A percentile compares a stretch with the other conserved stretches of the same genome.
phyloP scores from a whole-genome alignment of 2,113 vertebrate genomes.

The Ia io region DNA sequence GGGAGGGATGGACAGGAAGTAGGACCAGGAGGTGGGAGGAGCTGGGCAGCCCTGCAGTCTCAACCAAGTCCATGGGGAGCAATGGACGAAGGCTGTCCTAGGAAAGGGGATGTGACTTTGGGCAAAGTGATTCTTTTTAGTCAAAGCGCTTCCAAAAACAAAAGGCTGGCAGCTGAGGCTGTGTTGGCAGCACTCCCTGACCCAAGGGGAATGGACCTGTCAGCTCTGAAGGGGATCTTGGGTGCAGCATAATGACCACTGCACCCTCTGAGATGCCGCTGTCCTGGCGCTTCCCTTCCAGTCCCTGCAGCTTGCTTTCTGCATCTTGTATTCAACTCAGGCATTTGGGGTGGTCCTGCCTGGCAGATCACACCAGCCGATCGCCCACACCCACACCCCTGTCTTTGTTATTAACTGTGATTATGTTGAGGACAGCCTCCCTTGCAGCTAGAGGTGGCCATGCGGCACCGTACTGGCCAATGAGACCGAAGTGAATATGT shows the following conservation, averaged over 20 bases:
- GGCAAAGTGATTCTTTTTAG: background rate
- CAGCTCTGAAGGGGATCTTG: background rate
- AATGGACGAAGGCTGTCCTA: background rate
- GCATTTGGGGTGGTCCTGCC: background rate
- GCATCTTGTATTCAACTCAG: background rate
- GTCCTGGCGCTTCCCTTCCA: background rate
- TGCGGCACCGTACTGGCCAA: rapidly evolving
- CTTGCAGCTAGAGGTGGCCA: background rate
- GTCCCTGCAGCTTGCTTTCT: background rate
- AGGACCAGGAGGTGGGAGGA: background rate
- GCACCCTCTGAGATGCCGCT: no score
- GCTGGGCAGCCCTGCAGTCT: no score
- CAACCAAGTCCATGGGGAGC: background rate
- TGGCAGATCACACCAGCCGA: background rate
- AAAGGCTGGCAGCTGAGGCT: background rate
- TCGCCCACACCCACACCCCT: background rate
- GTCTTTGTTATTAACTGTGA: background rate
- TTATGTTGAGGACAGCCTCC: background rate
- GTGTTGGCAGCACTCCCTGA: background rate
- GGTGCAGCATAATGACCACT: background rate
- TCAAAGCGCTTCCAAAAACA: background rate
- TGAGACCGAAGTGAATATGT: background rate
- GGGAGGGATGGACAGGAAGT: background rate
- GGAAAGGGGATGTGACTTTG: background rate
- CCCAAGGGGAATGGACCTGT: background rate